Evolutionary conservation across 2,888 invertebrate genomes (phyloP), one percentile per base, ranked within the genome.

Genomic region (Maniola hyperantus): DNA sequence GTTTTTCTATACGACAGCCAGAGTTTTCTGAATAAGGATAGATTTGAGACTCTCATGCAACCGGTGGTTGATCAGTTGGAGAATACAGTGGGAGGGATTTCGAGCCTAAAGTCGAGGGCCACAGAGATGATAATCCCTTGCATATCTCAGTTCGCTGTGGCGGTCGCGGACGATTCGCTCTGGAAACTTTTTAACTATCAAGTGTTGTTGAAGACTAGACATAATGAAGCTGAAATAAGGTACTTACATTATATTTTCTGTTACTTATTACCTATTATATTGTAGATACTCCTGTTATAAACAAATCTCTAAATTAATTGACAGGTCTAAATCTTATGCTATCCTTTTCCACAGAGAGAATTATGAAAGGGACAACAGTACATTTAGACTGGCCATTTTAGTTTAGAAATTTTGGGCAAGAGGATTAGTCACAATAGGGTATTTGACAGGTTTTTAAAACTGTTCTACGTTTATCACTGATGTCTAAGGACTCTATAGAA

Each of bases 181-280:
- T 98, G 98, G 96, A 98, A 98, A 81, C 94, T 97, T 75, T 89
- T 99, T 70, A 97, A 98, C 82, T 97, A 98, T 84, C 97, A 98
- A 83, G 95, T 98, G 71, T 87, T 98, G 64, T 91, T 98, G 72
- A 99, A 99, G 90, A 97, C 97, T 0, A 94, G 97, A 69, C 95
- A 96, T 77, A 93, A 94, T 73, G 94, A 95, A 69, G 93, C 96
- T 0, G 94, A 95, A 81, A 96, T 97, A 71, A 92, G 94, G 92
- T 93, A 67, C 76, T 10, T 42, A 33, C 69, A 13, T 33, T 13
- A 10, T 13, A 5, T 44, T 11, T 44, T 5, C 10, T 44, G 5
- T 44, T 44, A 33, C 15, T 26, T 44, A 18, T 15, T 26, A n/a
- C n/a, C n/a, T n/a, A n/a, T n/a, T n/a, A n/a, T n/a, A n/a, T n/a